Conservation (phyloP, 2,888 invertebrate species). For the Euzophera pinguis region DNA sequence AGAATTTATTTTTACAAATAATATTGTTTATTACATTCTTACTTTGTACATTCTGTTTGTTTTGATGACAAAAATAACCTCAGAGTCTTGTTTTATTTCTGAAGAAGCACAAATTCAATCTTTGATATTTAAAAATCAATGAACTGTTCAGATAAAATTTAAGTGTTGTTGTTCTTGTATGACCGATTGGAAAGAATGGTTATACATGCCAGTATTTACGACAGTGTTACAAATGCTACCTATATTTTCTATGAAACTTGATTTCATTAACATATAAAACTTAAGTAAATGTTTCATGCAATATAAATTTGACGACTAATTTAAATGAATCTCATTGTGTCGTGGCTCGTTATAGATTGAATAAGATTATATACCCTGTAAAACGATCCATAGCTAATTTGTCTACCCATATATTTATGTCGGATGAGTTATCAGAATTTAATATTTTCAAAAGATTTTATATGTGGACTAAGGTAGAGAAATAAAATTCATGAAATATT, state of each 20-base stretch:
- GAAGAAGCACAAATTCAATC: background rate
- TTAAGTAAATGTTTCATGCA: background rate
- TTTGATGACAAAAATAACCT: background rate
- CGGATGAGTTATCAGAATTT: conserved; percentile 4
- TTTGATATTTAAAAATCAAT: too few species aligned
- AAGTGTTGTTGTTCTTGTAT: background rate
- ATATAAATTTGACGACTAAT: background rate
- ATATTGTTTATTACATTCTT: too few species aligned
- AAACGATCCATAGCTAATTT: conserved; percentile 12
- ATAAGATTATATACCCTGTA: background rate
- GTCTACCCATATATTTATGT: background rate
- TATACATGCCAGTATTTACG: background rate
- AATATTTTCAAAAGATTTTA: conserved; percentile 12
- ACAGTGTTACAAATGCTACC: background rate
- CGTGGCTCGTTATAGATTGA: conserved; percentile 2
- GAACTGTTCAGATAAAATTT: background rate
- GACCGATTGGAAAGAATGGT: background rate
- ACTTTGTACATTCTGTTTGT: too few species aligned
- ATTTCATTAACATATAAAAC: background rate
- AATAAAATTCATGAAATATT: background rate
- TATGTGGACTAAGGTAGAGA: conserved; percentile 6
- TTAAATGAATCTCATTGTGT: conserved; percentile 30
- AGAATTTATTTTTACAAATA: background rate
- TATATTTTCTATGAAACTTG: background rate
- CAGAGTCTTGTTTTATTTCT: too few species aligned